phyloP scores from a whole-genome alignment of 1,140 invertebrate species.

The Dendroctonus valens region DNA sequence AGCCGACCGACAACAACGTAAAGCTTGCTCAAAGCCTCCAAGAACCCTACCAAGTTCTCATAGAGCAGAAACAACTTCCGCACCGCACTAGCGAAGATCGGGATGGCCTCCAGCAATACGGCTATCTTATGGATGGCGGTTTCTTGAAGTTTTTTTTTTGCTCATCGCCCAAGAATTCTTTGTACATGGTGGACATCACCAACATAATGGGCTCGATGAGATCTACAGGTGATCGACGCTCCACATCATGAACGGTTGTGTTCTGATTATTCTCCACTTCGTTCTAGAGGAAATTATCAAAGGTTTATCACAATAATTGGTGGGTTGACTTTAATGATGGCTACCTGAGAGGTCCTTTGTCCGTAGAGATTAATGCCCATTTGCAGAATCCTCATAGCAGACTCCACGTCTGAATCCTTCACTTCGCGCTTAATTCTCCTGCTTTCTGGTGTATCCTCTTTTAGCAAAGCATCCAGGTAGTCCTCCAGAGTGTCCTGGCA shows the following conservation, averaged over 20 bases:
- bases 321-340: no score
- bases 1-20: conserved; percentile 1
- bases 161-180: conserved; percentile 38
- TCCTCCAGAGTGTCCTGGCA: conserved; percentile 40
- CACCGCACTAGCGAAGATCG: conserved; percentile 20
- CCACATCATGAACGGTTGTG: neutral
- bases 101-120: conserved; percentile 38
- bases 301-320: no score
- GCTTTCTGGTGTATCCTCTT: conserved; percentile 2
- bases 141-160: conserved; percentile 45
- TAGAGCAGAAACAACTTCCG: conserved; percentile 24
- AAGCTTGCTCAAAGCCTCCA: conserved; percentile 19
- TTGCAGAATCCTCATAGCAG: conserved; percentile 6
- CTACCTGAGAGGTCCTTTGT: no score
- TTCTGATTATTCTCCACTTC: no score
- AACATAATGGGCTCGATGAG: conserved; percentile 38
- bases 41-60: conserved; percentile 11
- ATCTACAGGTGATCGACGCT: conserved; percentile 35
- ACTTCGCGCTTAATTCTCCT: conserved; percentile 5
- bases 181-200: conserved; percentile 37
- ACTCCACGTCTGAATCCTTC: conserved; percentile 6
- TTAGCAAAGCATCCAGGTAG: conserved; percentile 36
- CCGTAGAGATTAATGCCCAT: neutral
- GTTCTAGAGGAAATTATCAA: no score
- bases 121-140: conserved; percentile 41